Evolutionary conservation across 2,888 invertebrate genomes (phyloP).

Genomic region (Brachyopa scutellaris): DNA sequence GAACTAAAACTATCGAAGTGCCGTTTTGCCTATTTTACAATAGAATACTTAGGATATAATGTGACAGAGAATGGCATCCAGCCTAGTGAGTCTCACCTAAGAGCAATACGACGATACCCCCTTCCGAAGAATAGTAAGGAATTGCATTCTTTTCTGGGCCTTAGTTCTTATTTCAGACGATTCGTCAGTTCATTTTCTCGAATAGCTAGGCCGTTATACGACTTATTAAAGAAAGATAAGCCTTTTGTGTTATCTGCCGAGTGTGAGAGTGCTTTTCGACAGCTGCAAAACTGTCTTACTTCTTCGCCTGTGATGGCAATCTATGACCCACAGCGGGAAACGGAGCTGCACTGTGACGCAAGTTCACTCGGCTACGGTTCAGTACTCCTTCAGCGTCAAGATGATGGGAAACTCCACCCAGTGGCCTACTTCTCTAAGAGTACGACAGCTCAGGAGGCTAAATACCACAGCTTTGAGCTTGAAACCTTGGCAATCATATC

Average conservation of each 20-base stretch:
- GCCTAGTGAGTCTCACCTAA: conserved; percentile 1
- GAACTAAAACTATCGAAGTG: no score
- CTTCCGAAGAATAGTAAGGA: no score
- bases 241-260: conserved; percentile 15
- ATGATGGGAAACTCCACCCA: no score
- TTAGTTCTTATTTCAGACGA: conserved; percentile 14
- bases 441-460: no score
- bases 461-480: no score
- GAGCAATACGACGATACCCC: no score
- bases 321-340: conserved; percentile 73
- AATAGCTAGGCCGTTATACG: no score
- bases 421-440: no score
- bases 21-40: conserved; percentile 1
- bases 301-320: conserved; percentile 73
- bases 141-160: conserved; percentile 29
- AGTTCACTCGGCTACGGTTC: conserved; percentile 74
- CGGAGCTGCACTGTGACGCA: conserved; percentile 76
- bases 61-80: conserved; percentile 10
- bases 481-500: no score
- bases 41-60: conserved; percentile 43
- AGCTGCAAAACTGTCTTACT: not conserved
- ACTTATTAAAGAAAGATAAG: no score
- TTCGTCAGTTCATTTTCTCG: conserved; percentile 13
- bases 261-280: not conserved
- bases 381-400: no score